These are phyloP conservation scores for Aegotheles bennettii DNA, from an alignment of 2,113 vertebrate species.

Conservation along the genomic window DNA sequence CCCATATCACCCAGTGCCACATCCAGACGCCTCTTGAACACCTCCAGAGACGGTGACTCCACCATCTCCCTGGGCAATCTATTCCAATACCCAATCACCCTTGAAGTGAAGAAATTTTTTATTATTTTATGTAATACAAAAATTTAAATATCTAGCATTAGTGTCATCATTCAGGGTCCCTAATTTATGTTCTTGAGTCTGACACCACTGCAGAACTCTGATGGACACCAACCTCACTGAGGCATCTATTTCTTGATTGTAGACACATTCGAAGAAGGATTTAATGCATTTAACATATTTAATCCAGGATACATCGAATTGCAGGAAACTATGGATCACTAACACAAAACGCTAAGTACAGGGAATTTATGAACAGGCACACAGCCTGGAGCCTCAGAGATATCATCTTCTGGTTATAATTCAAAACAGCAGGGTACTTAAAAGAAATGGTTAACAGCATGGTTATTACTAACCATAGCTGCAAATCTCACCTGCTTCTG, in stretches of 20 bases:
- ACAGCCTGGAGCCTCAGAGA: not conserved
- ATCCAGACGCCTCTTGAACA: too few species aligned
- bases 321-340: not conserved
- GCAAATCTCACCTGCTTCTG: not conserved
- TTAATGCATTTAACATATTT: not conserved
- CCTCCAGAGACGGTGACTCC: too few species aligned
- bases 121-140: too few species aligned
- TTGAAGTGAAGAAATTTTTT: too few species aligned
- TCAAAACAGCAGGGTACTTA: not conserved
- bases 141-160: not conserved
- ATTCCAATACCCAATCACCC: too few species aligned
- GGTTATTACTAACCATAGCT: not conserved
- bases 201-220: not conserved
- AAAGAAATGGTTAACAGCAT: not conserved
- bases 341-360: not conserved
- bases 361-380: not conserved
- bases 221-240: not conserved
- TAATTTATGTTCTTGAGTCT: not conserved
- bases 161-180: not conserved
- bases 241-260: not conserved
- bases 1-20: too few species aligned
- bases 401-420: not conserved
- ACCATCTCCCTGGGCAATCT: too few species aligned
- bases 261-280: not conserved
- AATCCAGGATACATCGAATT: not conserved